phyloP scores from a whole-genome alignment of 2,797 vertebrate species.

The Enteromius fasciolatus region DNA sequence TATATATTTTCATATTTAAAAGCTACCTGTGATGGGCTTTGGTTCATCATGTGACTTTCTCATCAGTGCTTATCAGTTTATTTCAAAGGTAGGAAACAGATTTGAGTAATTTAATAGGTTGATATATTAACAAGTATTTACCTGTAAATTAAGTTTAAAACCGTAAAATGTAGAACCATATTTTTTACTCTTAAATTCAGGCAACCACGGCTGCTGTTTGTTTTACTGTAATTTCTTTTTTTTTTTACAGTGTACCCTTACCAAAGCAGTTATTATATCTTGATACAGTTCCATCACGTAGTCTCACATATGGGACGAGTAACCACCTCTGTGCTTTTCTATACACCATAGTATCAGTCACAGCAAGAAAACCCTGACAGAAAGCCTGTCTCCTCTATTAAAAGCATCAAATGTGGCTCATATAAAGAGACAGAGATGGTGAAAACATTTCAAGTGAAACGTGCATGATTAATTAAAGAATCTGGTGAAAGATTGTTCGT shows the following conservation, averaged over 20 bases:
- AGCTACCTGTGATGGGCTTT: no score
- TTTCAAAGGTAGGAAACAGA: no score
- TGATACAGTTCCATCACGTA: slow-evolving; percentile 11
- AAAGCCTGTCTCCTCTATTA: neutral
- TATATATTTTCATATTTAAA: no score
- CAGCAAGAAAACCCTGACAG: neutral
- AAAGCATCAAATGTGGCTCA: slow-evolving; percentile 2
- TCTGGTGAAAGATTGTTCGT: neutral
- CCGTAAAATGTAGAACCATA: no score
- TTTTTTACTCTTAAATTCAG: no score
- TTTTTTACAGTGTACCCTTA: neutral
- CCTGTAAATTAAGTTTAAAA: no score
- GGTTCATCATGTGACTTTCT: no score
- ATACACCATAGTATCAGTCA: slow-evolving; percentile 11
- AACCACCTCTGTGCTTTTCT: slow-evolving; percentile 15
- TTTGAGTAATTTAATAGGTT: no score
- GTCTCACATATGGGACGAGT: neutral
- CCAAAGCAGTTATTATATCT: slow-evolving; percentile 2
- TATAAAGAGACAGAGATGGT: neutral
- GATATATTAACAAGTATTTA: no score
- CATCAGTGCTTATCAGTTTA: no score
- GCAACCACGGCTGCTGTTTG: no score
- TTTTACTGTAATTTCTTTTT: no score
- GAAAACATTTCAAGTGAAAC: slow-evolving; percentile 17
- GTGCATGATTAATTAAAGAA: slow-evolving; percentile 17